Evolutionary conservation across 2,113 vertebrate genomes (phyloP).

Genomic region (Excalfactoria chinensis): DNA sequence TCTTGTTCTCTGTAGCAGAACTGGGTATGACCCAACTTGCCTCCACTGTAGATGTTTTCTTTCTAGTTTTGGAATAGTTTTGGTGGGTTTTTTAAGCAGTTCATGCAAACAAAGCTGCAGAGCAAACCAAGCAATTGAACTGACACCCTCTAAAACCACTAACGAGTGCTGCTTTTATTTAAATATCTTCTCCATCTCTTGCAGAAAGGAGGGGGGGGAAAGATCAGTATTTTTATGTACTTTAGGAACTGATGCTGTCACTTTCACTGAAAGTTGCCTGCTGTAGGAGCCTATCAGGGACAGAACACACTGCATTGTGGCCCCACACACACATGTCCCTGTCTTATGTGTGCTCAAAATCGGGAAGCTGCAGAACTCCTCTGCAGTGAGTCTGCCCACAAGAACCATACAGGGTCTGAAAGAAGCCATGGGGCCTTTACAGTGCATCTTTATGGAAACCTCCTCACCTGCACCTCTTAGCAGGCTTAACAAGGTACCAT

Average conservation of each 20-base stretch:
- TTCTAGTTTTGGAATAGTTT: slow-evolving; percentile 33
- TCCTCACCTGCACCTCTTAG: background rate
- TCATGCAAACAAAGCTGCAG: slow-evolving; percentile 1
- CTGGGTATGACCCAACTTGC: slow-evolving; percentile 32
- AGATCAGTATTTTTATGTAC: background rate
- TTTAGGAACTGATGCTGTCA: background rate
- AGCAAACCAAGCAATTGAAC: slow-evolving; percentile 21
- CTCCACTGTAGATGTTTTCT: slow-evolving; percentile 26
- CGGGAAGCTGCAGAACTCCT: background rate
- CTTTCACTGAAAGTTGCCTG: background rate
- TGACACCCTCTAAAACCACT: background rate
- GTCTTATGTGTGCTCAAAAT: accelerated
- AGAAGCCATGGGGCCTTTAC: background rate
- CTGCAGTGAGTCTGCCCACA: background rate
- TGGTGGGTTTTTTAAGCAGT: background rate
- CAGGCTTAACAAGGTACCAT: background rate
- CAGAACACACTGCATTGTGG: background rate
- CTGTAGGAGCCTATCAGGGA: background rate
- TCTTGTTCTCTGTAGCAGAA: slow-evolving; percentile 25
- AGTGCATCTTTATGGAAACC: background rate
- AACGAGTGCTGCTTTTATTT: background rate
- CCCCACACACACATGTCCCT: background rate
- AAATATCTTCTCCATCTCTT: background rate
- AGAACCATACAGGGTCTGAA: background rate
- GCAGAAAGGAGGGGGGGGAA: background rate